Base-by-base conservation (phyloP, 2,797 vertebrate species). In the Anguilla obscura region DNA sequence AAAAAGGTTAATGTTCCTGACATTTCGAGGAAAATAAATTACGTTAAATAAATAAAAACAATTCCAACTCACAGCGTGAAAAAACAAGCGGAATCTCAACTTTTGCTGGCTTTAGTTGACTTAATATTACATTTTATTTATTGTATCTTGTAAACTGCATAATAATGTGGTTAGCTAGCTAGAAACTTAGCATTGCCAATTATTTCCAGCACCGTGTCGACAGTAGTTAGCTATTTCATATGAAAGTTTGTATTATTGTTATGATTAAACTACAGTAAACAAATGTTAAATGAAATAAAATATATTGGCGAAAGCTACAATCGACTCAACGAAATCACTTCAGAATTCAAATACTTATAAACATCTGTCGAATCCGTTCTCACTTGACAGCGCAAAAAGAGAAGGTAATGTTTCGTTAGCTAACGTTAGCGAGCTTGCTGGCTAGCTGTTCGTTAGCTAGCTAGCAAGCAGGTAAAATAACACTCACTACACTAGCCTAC, bases 381-480 rank as follows among this genome's bases (percentile, higher is more conserved):
- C 21, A 82, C 79, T 82, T 82, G 79, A 82, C 36, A 82, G 79
- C 45, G 79, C 24, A 50, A 82, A 16, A 36, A 30, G 40, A 80
- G 16, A 45, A 48, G 74, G 74, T 33, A 79, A 79, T 12, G 27
- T 48, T 48, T 45, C 14, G 56, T 10, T 27, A 7, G 74, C 74
- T 76, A 40, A 36, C 74, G 33, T 76, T 76, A 76, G 74, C 74
- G 27, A 71, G 69, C n/a, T 71, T 71, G n/a, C 66, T 71, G 66
- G 66, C 66, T 71, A 71, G 9, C 66, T 33, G 7, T 71, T 71
- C 27, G 69, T 12, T 76, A 36, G 33, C 33, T 76, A 40, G 74
- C 74, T 76, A 76, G 74, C 36, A 40, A 76, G 74, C 36, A 76
- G 74, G 36, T 76, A 76, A 76, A 76, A 76, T 76, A 40, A 76